These are phyloP conservation scores for Metalampra italica DNA, from an alignment of 2,888 invertebrate species.

Conservation along the genomic window DNA sequence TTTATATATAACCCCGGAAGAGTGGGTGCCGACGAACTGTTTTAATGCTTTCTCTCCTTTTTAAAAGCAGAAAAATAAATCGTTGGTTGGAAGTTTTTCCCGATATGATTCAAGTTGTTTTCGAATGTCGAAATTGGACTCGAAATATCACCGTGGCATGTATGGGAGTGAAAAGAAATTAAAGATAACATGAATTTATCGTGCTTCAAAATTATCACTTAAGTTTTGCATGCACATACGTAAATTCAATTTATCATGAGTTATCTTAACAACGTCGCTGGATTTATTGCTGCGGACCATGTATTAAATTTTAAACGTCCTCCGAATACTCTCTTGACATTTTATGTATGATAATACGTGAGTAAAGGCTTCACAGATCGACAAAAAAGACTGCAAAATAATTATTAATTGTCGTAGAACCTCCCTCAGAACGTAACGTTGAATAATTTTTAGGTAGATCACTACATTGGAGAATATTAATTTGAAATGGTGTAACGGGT, in stretches of 20 bases:
- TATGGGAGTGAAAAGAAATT: slow-evolving; percentile 35
- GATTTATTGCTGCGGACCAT: slow-evolving; percentile 31
- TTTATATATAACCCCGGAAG: slow-evolving; percentile 60
- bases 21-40: slow-evolving; percentile 49
- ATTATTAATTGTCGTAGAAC: too few relatives aligned
- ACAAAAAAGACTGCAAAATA: too few relatives aligned
- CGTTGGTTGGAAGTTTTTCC: slow-evolving; percentile 11
- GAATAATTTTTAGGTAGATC: not conserved
- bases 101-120: slow-evolving; percentile 25
- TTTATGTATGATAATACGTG: slow-evolving; percentile 25
- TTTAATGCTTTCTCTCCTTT: slow-evolving; percentile 45
- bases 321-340: slow-evolving; percentile 23
- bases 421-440: not conserved
- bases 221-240: slow-evolving; percentile 41
- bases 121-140: slow-evolving; percentile 19
- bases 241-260: slow-evolving; percentile 49
- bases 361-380: slow-evolving; percentile 5
- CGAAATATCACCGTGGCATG: slow-evolving; percentile 16
- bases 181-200: slow-evolving; percentile 41
- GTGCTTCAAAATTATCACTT: slow-evolving; percentile 42
- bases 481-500: too few relatives aligned
- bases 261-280: slow-evolving; percentile 38
- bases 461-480: not conserved
- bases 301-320: slow-evolving; percentile 33
- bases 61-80: not conserved